Evolutionary conservation across 2,888 invertebrate genomes (phyloP).

Genomic region (Sminthurides aquaticus): DNA sequence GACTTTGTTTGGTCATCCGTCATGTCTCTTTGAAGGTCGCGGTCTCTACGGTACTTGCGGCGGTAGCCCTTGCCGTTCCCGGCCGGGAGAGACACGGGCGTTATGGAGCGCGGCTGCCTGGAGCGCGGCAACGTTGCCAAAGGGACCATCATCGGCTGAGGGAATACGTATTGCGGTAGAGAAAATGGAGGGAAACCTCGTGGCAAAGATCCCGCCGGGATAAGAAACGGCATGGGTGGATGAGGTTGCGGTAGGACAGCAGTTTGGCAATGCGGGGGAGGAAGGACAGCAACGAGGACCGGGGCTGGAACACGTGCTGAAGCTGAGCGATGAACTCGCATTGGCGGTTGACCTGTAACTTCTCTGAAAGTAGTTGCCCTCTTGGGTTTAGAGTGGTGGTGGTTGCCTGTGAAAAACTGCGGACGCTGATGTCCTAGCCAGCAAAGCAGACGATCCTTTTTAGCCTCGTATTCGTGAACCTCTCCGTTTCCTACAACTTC

Average conservation of each 20-base stretch:
- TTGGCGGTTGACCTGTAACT: not conserved
- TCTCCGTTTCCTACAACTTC: conserved; percentile 21
- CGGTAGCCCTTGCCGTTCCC: not conserved
- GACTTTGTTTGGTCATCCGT: not conserved
- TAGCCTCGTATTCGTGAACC: conserved; percentile 34
- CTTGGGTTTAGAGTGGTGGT: not conserved
- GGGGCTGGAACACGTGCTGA: conserved; percentile 2
- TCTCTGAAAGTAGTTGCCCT: conserved; percentile 1
- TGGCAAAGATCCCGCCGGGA: not conserved
- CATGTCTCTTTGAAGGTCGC: not conserved
- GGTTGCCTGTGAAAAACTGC: conserved; percentile 8
- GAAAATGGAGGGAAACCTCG: not conserved
- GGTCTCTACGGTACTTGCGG: not conserved
- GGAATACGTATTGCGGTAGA: conserved; percentile 1
- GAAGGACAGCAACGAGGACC: not conserved
- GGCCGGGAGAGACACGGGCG: not conserved
- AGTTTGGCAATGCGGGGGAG: not conserved
- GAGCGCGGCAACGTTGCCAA: not conserved
- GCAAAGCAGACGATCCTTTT: conserved; percentile 36
- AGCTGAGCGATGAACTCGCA: not conserved
- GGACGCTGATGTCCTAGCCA: conserved; percentile 37
- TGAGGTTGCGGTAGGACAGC: not conserved
- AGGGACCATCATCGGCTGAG: conserved; percentile 3
- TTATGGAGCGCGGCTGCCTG: not conserved
- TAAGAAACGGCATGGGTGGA: not conserved